These are phyloP conservation scores for Myripristis jacobus DNA, from an alignment of 2,797 vertebrate species.

Conservation along the genomic window DNA sequence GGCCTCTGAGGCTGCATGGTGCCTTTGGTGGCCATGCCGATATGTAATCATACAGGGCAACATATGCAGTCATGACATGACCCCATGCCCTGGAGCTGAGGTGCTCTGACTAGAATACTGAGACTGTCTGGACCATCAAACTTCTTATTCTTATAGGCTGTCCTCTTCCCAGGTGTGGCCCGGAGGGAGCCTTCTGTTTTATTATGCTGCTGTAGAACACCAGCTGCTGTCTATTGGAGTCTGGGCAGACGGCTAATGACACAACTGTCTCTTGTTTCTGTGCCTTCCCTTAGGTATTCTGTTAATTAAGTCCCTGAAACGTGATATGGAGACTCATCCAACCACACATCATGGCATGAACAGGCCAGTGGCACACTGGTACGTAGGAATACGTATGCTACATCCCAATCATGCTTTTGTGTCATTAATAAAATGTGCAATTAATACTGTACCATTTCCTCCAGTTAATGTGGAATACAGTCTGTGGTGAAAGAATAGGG, in stretches of 20 bases:
- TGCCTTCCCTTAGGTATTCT: conserved; percentile 72
- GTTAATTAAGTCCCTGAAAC: conserved; percentile 76
- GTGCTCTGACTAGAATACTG: conserved; percentile 43
- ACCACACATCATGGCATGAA: conserved; percentile 37
- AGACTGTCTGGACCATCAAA: conserved; percentile 32
- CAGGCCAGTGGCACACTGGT: conserved; percentile 39
- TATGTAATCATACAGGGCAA: conserved; percentile 24
- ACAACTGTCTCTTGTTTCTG: conserved; percentile 68
- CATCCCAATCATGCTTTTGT: conserved; percentile 17
- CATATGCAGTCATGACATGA: conserved; percentile 29
- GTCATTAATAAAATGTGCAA: conserved; percentile 24
- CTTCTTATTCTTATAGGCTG: conserved; percentile 38
- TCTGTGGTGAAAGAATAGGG: neutral
- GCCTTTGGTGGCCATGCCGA: conserved; percentile 40
- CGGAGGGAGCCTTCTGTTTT: conserved; percentile 58
- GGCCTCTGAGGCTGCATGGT: conserved; percentile 15
- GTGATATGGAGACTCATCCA: conserved; percentile 63
- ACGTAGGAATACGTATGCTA: conserved; percentile 30
- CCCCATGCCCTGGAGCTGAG: conserved; percentile 21
- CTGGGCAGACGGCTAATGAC: conserved; percentile 67
- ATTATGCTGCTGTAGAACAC: conserved; percentile 66
- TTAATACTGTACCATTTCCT: conserved; percentile 16
- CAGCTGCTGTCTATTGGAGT: conserved; percentile 70
- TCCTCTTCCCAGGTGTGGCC: conserved; percentile 66
- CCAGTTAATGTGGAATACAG: conserved; percentile 6